These are phyloP conservation scores for Ochotona princeps DNA, from an alignment of 2,113 vertebrate species.

Conservation along the genomic window DNA sequence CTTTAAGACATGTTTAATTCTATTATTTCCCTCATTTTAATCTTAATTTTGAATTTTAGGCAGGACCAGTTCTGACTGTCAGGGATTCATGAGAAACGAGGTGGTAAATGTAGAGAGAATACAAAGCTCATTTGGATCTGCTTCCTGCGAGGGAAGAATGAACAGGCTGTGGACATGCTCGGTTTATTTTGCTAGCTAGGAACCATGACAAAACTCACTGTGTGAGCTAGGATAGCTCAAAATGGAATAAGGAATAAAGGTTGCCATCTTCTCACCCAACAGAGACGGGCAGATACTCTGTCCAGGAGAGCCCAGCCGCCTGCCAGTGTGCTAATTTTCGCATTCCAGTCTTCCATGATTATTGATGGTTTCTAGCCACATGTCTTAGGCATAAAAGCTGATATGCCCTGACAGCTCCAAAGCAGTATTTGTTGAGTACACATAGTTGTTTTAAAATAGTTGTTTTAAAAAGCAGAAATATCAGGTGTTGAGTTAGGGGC, in stretches of 20 bases:
- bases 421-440: neutral
- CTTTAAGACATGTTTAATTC: slow-evolving; percentile 29
- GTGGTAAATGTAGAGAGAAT: neutral
- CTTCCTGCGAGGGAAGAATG: slow-evolving; percentile 7
- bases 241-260: slow-evolving; percentile 56
- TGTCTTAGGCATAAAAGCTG: neutral
- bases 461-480: neutral
- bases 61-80: slow-evolving; percentile 11
- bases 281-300: neutral
- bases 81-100: neutral
- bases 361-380: neutral
- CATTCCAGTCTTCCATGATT: neutral
- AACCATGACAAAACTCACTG: neutral
- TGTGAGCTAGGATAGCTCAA: neutral
- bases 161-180: neutral
- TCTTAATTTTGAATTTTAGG: slow-evolving; percentile 40
- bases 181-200: slow-evolving; percentile 50
- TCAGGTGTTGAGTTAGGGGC: neutral
- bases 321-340: neutral
- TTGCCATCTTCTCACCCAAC: neutral
- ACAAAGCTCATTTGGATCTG: neutral
- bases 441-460: neutral
- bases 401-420: neutral
- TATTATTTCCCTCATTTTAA: slow-evolving; percentile 18
- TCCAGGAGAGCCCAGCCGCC: neutral